A percentile compares a stretch with the other conserved stretches of the same genome.
phyloP scores from a whole-genome alignment of 30 jellyfish, hydroid and myxozoan species.

The Morbakka virulenta region DNA sequence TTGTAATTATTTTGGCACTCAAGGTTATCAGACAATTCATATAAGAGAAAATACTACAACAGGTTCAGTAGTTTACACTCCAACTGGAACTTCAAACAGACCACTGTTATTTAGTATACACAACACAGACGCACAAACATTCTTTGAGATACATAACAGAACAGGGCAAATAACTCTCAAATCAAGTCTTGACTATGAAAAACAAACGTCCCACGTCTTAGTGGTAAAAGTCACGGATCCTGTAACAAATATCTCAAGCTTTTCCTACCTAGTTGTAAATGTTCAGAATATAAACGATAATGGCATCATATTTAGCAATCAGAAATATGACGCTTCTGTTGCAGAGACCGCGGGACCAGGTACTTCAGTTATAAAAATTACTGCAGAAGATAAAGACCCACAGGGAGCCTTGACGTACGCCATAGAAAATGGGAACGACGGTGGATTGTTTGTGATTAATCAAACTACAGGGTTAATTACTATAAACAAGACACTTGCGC shows the following conservation, averaged over 20 bases:
- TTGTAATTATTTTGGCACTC: constrained; percentile 34
- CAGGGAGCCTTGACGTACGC: constrained; percentile 14
- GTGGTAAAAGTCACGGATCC: constrained; percentile 66
- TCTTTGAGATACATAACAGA: constrained; percentile 48
- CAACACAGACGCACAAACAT: constrained; percentile 27
- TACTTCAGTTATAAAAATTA: constrained; percentile 44
- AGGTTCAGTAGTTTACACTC: constrained; percentile 32
- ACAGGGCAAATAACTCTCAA: constrained; percentile 66
- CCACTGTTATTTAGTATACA: constrained; percentile 12
- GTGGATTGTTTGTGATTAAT: constrained; percentile 65
- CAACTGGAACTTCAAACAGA: constrained; percentile 34
- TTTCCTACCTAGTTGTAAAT: constrained; percentile 32
- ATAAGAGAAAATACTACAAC: constrained; percentile 43
- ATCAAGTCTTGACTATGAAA: constrained; percentile 55
- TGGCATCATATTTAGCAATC: constrained; percentile 13
- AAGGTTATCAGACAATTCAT: neutral
- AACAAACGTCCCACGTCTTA: constrained; percentile 28
- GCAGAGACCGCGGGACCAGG: constrained; percentile 68
- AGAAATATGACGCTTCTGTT: constrained; percentile 42
- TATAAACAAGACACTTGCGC: constrained; percentile 32
- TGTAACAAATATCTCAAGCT: constrained; percentile 49
- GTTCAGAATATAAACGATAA: constrained; percentile 70
- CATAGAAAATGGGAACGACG: constrained; percentile 46
- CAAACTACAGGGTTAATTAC: constrained; percentile 67
- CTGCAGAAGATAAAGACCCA: constrained; percentile 64